Conservation (phyloP, 2,113 vertebrate species). For the Gulo gulo region DNA sequence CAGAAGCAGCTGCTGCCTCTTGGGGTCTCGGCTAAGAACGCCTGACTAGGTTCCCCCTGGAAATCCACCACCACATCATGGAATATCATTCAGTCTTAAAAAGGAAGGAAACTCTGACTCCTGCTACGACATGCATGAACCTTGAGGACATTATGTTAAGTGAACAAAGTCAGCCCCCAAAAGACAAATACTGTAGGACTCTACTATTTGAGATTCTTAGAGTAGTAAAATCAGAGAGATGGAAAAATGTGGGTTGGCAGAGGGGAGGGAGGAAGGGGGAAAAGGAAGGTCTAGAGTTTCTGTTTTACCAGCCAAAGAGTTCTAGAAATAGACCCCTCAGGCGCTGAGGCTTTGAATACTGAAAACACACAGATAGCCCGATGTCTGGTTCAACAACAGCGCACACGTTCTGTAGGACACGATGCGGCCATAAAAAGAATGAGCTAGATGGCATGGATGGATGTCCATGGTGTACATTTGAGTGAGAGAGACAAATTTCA, state of each 20-base stretch:
- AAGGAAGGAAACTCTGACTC: neutral
- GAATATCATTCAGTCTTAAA: neutral
- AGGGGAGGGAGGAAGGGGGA: neutral
- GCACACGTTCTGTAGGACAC: neutral
- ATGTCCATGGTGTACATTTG: neutral
- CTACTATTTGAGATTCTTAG: neutral
- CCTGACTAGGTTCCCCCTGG: neutral
- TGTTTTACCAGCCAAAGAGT: neutral
- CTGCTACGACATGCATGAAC: neutral
- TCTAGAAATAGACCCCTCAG: neutral
- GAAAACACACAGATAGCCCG: neutral
- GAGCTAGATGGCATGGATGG: neutral
- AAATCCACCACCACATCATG: neutral
- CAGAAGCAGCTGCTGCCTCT: neutral
- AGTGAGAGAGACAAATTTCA: neutral
- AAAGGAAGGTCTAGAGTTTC: neutral
- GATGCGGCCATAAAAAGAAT: neutral
- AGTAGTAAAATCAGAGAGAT: neutral
- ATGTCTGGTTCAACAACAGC: rapidly evolving
- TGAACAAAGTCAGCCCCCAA: neutral
- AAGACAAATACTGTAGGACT: neutral
- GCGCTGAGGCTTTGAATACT: neutral
- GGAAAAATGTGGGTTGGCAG: neutral
- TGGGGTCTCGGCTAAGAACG: neutral
- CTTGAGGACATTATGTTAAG: neutral